These are phyloP conservation scores for Dryobotodes eremita DNA, from an alignment of 2,888 invertebrate species.

Conservation along the genomic window DNA sequence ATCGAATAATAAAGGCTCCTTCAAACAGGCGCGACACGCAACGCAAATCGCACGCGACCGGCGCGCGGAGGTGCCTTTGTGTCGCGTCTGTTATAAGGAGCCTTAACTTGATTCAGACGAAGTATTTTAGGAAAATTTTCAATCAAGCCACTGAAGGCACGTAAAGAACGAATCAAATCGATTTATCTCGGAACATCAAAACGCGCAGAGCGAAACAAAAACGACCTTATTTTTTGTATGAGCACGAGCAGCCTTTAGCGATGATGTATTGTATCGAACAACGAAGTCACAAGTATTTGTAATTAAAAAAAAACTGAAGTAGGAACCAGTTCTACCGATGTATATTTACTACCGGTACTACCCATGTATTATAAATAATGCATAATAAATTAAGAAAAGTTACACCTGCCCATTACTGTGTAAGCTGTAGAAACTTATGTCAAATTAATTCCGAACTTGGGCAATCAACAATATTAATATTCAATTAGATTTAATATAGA, in stretches of 20 bases:
- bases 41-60: no score
- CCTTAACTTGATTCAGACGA: no score
- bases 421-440: slow-evolving; percentile 46
- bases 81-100: no score
- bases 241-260: slow-evolving; percentile 35
- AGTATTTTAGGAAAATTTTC: no score
- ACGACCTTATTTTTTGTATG: slow-evolving; percentile 63
- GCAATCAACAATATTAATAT: slow-evolving; percentile 51
- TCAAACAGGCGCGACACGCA: no score
- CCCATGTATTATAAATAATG: neutral
- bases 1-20: no score
- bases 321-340: neutral
- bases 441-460: slow-evolving; percentile 36
- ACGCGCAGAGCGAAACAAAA: slow-evolving; percentile 56
- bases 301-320: neutral
- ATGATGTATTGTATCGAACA: slow-evolving; percentile 43
- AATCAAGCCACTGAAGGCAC: no score
- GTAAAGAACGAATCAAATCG: slow-evolving; percentile 32
- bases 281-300: slow-evolving; percentile 28
- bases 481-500: slow-evolving; percentile 45
- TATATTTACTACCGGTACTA: no score
- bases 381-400: slow-evolving; percentile 40
- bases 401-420: slow-evolving; percentile 10
- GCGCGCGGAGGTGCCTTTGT: no score
- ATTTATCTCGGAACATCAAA: slow-evolving; percentile 41